These are phyloP conservation scores for Stomatorhinus ivindoensis DNA, from an alignment of 2,113 vertebrate species.

Conservation along the genomic window DNA sequence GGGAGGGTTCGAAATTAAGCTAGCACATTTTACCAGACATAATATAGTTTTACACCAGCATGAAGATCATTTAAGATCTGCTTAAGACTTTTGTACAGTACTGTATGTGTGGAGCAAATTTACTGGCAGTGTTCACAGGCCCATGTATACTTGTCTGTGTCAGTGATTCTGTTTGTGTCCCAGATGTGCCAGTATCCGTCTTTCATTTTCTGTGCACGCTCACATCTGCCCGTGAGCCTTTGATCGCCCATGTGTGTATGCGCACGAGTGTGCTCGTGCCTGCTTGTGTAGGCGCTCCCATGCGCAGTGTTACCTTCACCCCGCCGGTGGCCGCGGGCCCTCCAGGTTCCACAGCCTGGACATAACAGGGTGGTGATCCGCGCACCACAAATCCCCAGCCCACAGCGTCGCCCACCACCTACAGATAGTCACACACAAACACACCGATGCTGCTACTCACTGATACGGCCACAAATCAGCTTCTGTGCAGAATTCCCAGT, in stretches of 20 bases:
- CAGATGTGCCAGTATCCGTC: background rate
- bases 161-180: background rate
- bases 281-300: background rate
- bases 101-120: background rate
- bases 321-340: constrained; percentile 77
- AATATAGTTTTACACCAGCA: background rate
- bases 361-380: constrained; percentile 69
- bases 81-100: background rate
- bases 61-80: background rate
- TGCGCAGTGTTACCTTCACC: constrained; percentile 63
- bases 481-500: background rate
- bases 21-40: background rate
- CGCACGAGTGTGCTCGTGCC: background rate
- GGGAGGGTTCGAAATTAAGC: background rate
- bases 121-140: background rate
- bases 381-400: constrained; percentile 83
- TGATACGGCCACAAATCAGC: background rate
- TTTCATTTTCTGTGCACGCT: background rate
- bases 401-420: constrained; percentile 77
- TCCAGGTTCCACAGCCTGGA: constrained; percentile 80
- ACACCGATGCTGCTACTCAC: background rate
- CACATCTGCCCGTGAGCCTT: background rate
- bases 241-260: background rate
- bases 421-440: background rate
- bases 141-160: background rate